These are phyloP conservation scores for Platysteira castanea DNA, from an alignment of 2,113 vertebrate species.

Conservation along the genomic window DNA sequence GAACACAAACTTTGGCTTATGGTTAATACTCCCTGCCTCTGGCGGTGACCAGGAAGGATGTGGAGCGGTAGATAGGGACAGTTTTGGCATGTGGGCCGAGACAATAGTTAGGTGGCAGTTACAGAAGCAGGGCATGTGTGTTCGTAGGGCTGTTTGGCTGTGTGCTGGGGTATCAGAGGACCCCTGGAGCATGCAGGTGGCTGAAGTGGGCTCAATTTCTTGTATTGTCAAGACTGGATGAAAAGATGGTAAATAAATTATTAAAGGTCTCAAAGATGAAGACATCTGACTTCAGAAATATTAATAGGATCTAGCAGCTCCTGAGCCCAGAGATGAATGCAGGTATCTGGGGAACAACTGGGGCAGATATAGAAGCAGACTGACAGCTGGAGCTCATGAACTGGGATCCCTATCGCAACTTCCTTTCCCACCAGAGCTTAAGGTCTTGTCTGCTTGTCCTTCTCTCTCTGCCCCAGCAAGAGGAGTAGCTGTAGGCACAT, in stretches of 20 bases:
- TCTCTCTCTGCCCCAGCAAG: background rate
- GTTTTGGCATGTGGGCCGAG: background rate
- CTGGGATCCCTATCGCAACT: background rate
- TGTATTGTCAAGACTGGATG: background rate
- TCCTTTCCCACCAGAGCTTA: background rate
- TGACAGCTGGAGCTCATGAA: background rate
- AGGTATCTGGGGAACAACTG: background rate
- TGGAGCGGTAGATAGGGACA: background rate
- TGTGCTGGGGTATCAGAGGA: background rate
- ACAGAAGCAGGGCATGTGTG: background rate
- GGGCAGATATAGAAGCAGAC: background rate
- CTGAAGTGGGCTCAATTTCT: background rate
- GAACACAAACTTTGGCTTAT: background rate
- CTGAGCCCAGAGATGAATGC: background rate
- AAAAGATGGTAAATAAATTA: background rate
- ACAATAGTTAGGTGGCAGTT: background rate
- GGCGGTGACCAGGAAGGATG: background rate
- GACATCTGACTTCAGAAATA: background rate
- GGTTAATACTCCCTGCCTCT: background rate
- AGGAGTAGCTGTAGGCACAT: background rate
- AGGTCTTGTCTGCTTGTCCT: background rate
- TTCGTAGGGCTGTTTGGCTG: background rate
- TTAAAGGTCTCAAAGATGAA: background rate
- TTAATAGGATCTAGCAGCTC: background rate
- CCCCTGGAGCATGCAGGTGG: background rate